Evolutionary conservation across 2,797 vertebrate genomes (phyloP).

Genomic region (Aplochiton taeniatus): DNA sequence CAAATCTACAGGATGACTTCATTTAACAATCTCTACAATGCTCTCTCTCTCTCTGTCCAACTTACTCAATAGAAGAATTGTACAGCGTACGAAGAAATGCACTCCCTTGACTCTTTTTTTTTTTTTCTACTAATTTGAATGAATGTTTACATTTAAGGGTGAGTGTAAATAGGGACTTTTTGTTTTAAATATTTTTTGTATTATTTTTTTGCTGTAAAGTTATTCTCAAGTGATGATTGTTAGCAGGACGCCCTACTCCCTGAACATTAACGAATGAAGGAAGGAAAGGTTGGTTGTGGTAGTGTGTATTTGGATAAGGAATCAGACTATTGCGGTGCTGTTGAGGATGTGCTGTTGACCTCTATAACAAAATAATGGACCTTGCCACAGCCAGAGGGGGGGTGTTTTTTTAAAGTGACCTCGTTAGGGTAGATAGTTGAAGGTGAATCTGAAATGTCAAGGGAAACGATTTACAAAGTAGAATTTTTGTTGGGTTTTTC

Average conservation of each 20-base stretch:
- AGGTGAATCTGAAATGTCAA: background rate
- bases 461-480: constrained; percentile 11
- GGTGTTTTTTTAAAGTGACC: constrained; percentile 63
- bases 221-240: constrained; percentile 47
- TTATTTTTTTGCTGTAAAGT: constrained; percentile 56
- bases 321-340: constrained; percentile 63
- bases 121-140: constrained; percentile 51
- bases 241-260: constrained; percentile 18
- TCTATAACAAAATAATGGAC: constrained; percentile 62
- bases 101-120: constrained; percentile 42
- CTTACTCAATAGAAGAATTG: constrained; percentile 32
- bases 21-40: background rate
- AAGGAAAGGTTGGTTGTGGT: constrained; percentile 48
- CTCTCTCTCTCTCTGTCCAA: background rate
- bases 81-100: constrained; percentile 52
- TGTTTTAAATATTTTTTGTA: constrained; percentile 29
- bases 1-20: background rate
- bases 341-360: constrained; percentile 54
- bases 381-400: constrained; percentile 50
- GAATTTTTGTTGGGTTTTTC: constrained; percentile 24
- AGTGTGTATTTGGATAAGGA: constrained; percentile 63
- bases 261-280: constrained; percentile 37
- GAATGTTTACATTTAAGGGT: constrained; percentile 68
- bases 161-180: constrained; percentile 16
- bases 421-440: constrained; percentile 44